Base-by-base conservation (phyloP, 2,113 vertebrate species). In the Porphyrio hochstetteri region DNA sequence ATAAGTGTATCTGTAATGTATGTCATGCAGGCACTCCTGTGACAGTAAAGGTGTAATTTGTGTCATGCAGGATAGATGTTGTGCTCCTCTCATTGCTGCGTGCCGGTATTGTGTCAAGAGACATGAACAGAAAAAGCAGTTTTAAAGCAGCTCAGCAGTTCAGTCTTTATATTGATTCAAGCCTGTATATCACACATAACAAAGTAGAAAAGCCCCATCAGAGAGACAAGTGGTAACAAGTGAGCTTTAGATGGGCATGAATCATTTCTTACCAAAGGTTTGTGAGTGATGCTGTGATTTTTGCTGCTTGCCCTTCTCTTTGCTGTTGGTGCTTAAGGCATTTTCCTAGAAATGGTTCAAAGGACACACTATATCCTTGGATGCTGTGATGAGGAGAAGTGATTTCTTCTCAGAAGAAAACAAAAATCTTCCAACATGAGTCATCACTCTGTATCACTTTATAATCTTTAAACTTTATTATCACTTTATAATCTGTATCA, bases 121-220 rank as follows among this genome's bases (percentile, higher is more conserved):
- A 40, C 40, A 27, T 2, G 38, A 85, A 42, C 50, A 74, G 82
- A 60, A 88, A 90, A 87, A 86, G 38, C 25, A 38, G 57, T 48
- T 77, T 82, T 67, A 33, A 88, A 88, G 82, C 29, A 80, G 75
- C 76, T 95, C 63, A 63, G 79, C 59, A 70, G 55, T 3, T 38
- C 55, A 83, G 40, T 25, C 20, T 87, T 96, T 87, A 24, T 70
- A 80, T 91, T 63, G 90, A 91, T 90, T 92, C 42, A 56, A 93
- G 68, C 9, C 71, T 94, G 90, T 93, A 46, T 76, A 91, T 53
- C 67, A 74, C 52, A 68, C 35, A 57, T 57, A 88, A 88, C 28
- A 65, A 80, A 79, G 59, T 3, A 55, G 71, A 85, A 92, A 82
- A 93, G 40, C 15, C 17, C 20, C 63, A 52, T 83, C 71, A 96